phyloP scores from a whole-genome alignment of 2,797 vertebrate genomes.

The Melanogrammus aeglefinus region DNA sequence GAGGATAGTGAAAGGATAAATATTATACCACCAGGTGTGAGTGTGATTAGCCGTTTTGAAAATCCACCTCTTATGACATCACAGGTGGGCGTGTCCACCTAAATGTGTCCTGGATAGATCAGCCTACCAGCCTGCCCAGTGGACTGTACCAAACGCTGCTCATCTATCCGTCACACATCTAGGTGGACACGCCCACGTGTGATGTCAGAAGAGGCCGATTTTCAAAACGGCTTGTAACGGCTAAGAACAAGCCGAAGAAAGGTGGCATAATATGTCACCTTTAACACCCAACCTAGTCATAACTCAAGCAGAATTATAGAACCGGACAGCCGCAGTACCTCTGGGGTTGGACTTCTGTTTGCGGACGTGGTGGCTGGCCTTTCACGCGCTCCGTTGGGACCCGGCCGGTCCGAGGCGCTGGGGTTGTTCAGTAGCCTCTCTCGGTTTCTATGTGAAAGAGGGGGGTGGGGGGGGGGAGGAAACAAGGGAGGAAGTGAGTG shows the following conservation, averaged over 20 bases:
- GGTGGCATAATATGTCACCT: not conserved
- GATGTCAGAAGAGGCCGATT: too few relatives aligned
- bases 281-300: conserved; percentile 38
- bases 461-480: conserved; percentile 31
- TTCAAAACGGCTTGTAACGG: too few relatives aligned
- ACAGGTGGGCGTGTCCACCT: too few relatives aligned
- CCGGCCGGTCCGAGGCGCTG: conserved; percentile 25
- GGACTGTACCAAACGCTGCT: too few relatives aligned
- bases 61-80: too few relatives aligned
- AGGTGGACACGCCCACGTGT: too few relatives aligned
- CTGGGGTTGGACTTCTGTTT: conserved; percentile 36
- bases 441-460: conserved; percentile 19
- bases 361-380: conserved; percentile 52
- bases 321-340: conserved; percentile 20
- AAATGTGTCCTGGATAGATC: too few relatives aligned
- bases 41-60: too few relatives aligned
- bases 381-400: conserved; percentile 36
- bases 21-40: too few relatives aligned
- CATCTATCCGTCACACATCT: too few relatives aligned
- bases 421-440: conserved; percentile 32
- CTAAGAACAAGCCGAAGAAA: too few relatives aligned
- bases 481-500: conserved; percentile 4
- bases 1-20: not conserved
- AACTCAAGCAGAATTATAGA: conserved; percentile 38
- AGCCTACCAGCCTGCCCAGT: too few relatives aligned